Evolutionary conservation across 2,888 invertebrate species (phyloP).

Genomic region (Timandra comae): DNA sequence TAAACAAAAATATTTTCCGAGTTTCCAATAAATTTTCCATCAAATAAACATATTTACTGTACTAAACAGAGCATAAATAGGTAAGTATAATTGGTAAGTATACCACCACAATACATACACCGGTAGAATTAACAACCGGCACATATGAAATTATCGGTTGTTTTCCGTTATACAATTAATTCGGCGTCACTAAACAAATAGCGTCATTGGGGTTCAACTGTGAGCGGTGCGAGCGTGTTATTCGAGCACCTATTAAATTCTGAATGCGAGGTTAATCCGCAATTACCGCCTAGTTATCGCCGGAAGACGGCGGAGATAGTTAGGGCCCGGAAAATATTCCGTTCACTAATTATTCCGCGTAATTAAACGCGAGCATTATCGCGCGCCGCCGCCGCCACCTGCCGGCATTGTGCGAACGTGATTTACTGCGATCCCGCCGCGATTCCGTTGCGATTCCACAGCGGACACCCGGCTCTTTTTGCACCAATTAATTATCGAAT

Average conservation of each 20-base stretch:
- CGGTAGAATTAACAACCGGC: not conserved
- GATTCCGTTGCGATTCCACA: constrained; percentile 61
- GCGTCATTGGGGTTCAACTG: constrained; percentile 55
- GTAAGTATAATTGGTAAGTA: not conserved
- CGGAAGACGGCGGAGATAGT: constrained; percentile 75
- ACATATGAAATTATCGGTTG: constrained; percentile 29
- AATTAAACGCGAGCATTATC: constrained; percentile 76
- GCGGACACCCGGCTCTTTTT: constrained; percentile 66
- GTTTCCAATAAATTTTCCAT: not conserved
- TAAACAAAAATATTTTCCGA: too few relatives aligned
- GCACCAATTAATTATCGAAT: constrained; percentile 74
- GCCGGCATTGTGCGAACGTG: constrained; percentile 71
- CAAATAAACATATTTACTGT: not conserved
- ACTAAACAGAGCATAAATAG: not conserved
- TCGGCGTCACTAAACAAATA: constrained; percentile 64
- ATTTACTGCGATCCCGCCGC: constrained; percentile 72
- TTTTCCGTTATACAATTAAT: constrained; percentile 61
- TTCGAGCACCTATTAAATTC: constrained; percentile 70
- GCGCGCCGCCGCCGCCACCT: constrained; percentile 73
- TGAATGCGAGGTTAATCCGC: constrained; percentile 74
- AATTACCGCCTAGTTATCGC: constrained; percentile 76
- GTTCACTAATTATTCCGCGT: constrained; percentile 78
- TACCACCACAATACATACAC: constrained; percentile 13
- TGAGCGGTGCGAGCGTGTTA: constrained; percentile 32
- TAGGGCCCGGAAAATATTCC: constrained; percentile 77